Evolutionary conservation across 1,140 invertebrate genomes (phyloP), one percentile per base, ranked within the genome.

Genomic region (Aphaenogaster rudis): DNA sequence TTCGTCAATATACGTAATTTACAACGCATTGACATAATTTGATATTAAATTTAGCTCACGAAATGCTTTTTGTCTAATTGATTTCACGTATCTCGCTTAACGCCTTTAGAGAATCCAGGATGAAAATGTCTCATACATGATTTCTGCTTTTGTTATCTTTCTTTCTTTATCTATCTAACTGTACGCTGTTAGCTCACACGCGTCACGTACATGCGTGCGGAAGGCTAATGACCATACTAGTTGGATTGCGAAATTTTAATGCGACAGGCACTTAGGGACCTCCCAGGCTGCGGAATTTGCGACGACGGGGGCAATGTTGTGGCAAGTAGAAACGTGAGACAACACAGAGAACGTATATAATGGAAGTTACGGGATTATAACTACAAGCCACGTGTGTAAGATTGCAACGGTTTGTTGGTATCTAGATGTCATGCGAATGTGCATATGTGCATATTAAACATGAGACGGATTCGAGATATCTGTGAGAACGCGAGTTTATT

Each of bases 171-270:
- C 8, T 61, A 13, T 48, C n/a, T 28, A 28, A 28, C 28, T 39
- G 5, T 61, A 7, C 7, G 17, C 6, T 67, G 4, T 48, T 59
- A 64, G 8, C 9, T 54, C 1, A 15, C 33, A 52, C 61, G 33
- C 42, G 3, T 28, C n/a, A 64, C 39, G 36, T 28, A 21, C 39
- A n/a, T 57, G 15, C 39, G 67, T 66, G 6, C 11, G 36, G 8
- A 39, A 54, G 54, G 54, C 69, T 74, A 84, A 84, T 39, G 80
- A 76, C 54, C 66, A 45, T 71, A 28, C 21, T 45, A 61, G 28
- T 57, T 74, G 80, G n/a, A 61, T 84, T 74, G 28, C 28, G 45
- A 84, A 74, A 74, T 84, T 84, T 59, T 84, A 11, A 59, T 72
- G 17, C 15, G 48, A 69, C 36, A 71, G 48, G 39, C 42, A 72